Evolutionary conservation across 2,113 vertebrate species (phyloP).

Genomic region (Hyaena hyaena): DNA sequence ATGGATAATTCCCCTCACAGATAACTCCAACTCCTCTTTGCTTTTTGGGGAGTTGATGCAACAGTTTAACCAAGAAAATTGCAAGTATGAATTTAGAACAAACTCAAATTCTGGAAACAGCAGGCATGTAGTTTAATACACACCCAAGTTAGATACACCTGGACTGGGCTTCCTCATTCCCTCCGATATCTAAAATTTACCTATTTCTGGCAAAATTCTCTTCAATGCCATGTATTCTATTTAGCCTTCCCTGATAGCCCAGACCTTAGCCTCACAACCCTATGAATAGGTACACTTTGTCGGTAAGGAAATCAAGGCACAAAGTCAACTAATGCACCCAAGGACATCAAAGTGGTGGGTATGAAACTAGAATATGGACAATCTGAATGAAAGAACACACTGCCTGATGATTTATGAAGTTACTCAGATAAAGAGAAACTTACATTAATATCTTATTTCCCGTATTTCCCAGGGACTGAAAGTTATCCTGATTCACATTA

Average conservation of each 20-base stretch:
- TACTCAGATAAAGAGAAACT: background rate
- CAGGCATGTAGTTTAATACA: background rate
- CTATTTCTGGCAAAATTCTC: background rate
- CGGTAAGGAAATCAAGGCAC: background rate
- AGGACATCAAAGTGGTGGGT: background rate
- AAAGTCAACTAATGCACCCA: background rate
- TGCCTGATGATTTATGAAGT: background rate
- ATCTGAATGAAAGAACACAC: background rate
- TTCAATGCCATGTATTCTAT: background rate
- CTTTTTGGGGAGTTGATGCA: background rate
- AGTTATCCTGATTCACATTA: slow-evolving; percentile 46
- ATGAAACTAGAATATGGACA: background rate
- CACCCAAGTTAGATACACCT: background rate
- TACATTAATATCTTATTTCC: background rate
- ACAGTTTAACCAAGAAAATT: slow-evolving; percentile 35
- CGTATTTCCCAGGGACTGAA: background rate
- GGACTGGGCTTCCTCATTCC: background rate
- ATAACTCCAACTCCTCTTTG: background rate
- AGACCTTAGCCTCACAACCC: background rate
- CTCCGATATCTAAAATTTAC: background rate
- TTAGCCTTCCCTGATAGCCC: background rate
- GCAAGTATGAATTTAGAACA: background rate
- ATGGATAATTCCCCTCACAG: background rate
- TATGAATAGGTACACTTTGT: background rate
- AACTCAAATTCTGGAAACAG: background rate